Evolutionary conservation across 64 coral and sea anemone species (phyloP), one percentile per base, ranked within the genome.

Genomic region (Acropora tenuis): DNA sequence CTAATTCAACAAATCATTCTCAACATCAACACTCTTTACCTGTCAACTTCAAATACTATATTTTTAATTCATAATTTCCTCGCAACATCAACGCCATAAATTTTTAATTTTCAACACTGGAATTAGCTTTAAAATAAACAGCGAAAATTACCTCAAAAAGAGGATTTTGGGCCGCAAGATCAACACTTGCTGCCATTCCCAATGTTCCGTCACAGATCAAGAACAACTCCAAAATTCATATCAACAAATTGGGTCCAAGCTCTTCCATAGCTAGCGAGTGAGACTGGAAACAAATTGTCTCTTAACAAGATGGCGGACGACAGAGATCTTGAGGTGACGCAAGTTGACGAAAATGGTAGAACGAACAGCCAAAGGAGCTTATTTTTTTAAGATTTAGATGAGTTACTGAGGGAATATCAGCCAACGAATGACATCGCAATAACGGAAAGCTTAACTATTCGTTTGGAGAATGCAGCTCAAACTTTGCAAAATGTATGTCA

Each of bases 11-110:
- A 55, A 4, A 55, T 55, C 52, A 8, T 55, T 55, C 52, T 74
- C 71, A 74, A 74, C n/a, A 74, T 74, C 71, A 74, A 74, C 71
- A 74, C 17, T 40, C 52, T 55, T 7, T 55, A 55, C 52, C 52
- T 55, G 52, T 55, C 52, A 55, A 55, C 52, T 55, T 55, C 52
- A 55, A 55, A 0, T 7, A 55, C 52, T 74, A 19, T 0, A 74
- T 74, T 40, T 42, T 0, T 19, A 43, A 41, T 74, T 74, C 17
- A 74, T 19, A 19, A 74, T 74, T 74, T 74, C 41, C 71, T 74
- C 71, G 17, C 71, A 74, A 74, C 71, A 12, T 74, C 18, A 74
- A 74, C 18, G 71, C 71, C 71, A 74, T 74, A 8, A 74, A 74
- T 11, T 74, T 16, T 3, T 41, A 12, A 73, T 6, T 73, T 73